Evolutionary conservation across 2,888 invertebrate genomes (phyloP).

Genomic region (Phengaris alcon): DNA sequence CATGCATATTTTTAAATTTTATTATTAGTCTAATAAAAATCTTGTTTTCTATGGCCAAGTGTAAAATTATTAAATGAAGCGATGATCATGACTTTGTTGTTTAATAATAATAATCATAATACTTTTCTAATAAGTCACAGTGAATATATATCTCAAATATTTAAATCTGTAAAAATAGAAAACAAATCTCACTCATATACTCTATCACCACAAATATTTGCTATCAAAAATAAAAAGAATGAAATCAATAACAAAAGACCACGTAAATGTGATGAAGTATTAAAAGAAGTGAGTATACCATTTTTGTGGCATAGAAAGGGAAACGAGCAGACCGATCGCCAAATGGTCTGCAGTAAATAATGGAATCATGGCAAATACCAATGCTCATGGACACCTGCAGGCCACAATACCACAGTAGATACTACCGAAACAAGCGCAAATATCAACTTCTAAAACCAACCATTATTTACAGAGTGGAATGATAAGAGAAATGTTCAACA

Average conservation of each 20-base stretch:
- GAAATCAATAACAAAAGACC: conserved; percentile 45
- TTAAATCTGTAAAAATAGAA: conserved; percentile 47
- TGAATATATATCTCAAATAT: conserved; percentile 49
- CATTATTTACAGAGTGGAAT: conserved; percentile 45
- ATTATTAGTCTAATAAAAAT: too few species aligned
- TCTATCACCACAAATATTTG: conserved; percentile 53
- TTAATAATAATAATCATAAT: conserved; percentile 34
- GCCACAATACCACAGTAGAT: too few species aligned
- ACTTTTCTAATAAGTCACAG: conserved; percentile 53
- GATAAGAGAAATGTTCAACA: conserved; percentile 50
- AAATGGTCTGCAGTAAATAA: too few species aligned
- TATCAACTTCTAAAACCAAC: neutral
- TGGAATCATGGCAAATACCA: too few species aligned
- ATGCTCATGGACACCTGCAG: too few species aligned
- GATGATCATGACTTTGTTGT: conserved; percentile 43
- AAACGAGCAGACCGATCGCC: too few species aligned
- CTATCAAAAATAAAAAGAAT: conserved; percentile 44
- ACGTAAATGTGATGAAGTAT: conserved; percentile 44
- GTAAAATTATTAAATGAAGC: neutral
- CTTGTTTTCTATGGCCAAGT: too few species aligned
- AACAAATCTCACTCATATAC: conserved; percentile 42
- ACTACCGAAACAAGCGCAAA: too few species aligned
- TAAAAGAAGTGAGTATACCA: conserved; percentile 51
- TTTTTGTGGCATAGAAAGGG: too few species aligned
- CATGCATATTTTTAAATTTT: too few species aligned